Percentiles rank a stretch among this genome's conserved stretches.
These are phyloP conservation scores for Drosophila equinoxialis DNA, from an alignment of 1,140 invertebrate species.

Conservation along the genomic window DNA sequence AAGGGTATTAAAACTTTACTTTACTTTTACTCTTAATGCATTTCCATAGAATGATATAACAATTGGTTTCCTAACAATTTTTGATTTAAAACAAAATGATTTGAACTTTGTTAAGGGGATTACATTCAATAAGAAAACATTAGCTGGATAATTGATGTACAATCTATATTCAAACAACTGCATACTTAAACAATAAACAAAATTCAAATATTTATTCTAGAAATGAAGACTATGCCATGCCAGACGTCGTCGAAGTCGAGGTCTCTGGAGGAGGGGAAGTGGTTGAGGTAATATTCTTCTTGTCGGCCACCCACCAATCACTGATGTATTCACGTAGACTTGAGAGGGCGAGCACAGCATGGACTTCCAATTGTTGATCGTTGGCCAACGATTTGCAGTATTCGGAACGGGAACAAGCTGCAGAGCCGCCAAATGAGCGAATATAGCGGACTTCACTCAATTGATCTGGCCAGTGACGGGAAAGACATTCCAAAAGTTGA, in stretches of 20 bases:
- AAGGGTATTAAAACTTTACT: too few species aligned
- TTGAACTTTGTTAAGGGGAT: too few species aligned
- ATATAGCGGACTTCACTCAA: slow-evolving; percentile 54
- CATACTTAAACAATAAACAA: slow-evolving; percentile 27
- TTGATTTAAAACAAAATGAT: too few species aligned
- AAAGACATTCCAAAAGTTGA: slow-evolving; percentile 58
- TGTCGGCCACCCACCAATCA: slow-evolving; percentile 61
- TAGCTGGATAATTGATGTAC: slow-evolving; percentile 19
- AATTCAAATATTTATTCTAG: slow-evolving; percentile 37
- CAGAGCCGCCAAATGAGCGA: slow-evolving; percentile 60
- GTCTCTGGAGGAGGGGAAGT: neutral
- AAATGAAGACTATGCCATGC: slow-evolving; percentile 1
- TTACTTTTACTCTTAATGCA: too few species aligned
- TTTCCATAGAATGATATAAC: neutral
- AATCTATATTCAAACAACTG: slow-evolving; percentile 22
- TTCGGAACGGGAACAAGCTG: slow-evolving; percentile 39
- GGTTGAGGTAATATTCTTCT: neutral
- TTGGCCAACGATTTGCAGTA: slow-evolving; percentile 60
- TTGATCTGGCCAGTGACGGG: slow-evolving; percentile 60
- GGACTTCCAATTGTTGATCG: slow-evolving; percentile 53
- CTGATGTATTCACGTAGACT: slow-evolving; percentile 65
- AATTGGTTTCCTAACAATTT: neutral
- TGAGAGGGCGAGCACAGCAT: slow-evolving; percentile 57
- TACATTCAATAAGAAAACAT: neutral
- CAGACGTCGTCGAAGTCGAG: neutral